These are phyloP conservation scores for Cebus imitator DNA, from an alignment of 2,113 vertebrate genomes.

Conservation along the genomic window DNA sequence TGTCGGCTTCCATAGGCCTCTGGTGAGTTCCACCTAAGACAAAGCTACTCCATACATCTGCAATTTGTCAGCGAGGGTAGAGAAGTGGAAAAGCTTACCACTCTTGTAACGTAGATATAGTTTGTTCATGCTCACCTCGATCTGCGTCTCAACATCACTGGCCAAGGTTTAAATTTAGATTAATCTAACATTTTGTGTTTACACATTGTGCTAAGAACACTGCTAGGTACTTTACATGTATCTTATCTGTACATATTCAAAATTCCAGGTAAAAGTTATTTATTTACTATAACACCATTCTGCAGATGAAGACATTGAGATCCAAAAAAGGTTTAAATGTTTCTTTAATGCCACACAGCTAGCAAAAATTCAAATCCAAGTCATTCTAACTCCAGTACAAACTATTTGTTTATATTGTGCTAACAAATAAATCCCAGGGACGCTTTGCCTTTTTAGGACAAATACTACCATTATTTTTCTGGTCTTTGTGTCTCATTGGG, in stretches of 20 bases:
- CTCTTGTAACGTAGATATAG: background rate
- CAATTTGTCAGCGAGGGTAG: background rate
- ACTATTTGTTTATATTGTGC: background rate
- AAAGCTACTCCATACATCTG: background rate
- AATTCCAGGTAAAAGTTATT: background rate
- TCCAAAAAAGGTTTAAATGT: background rate
- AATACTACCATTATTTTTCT: background rate
- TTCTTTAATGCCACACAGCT: background rate
- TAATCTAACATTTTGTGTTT: background rate
- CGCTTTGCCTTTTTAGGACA: background rate
- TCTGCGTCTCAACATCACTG: background rate
- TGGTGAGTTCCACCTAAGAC: constrained; percentile 37
- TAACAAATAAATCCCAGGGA: background rate
- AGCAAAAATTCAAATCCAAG: background rate
- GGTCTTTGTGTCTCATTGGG: background rate
- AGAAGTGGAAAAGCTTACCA: background rate
- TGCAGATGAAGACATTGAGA: background rate
- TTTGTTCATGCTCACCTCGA: background rate
- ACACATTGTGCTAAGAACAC: background rate
- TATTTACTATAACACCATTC: background rate
- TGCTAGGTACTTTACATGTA: too few relatives aligned
- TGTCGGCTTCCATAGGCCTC: constrained; percentile 20
- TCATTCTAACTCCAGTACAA: background rate
- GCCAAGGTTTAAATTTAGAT: background rate
- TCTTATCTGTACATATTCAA: background rate